phyloP scores from a whole-genome alignment of 2,113 vertebrate species.

The Centropus unirufus region DNA sequence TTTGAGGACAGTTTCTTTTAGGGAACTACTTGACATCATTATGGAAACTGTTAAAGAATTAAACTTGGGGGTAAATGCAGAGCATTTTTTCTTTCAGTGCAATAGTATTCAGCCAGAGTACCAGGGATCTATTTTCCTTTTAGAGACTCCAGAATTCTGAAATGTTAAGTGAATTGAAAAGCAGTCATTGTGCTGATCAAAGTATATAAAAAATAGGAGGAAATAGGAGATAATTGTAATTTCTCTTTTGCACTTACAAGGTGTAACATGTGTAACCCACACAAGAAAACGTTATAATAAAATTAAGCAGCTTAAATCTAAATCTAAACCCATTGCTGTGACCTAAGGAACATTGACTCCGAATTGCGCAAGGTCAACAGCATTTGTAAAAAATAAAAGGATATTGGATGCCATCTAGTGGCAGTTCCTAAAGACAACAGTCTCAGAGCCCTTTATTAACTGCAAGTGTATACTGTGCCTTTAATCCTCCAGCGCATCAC shows the following conservation, averaged over 20 bases:
- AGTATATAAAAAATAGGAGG: background rate
- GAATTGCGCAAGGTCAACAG: background rate
- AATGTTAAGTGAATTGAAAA: background rate
- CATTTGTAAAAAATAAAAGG: background rate
- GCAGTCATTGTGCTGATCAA: background rate
- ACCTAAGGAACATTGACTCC: background rate
- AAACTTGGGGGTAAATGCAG: background rate
- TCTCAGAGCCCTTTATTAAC: accelerated
- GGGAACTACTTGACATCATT: background rate
- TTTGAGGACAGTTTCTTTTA: background rate
- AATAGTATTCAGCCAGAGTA: background rate
- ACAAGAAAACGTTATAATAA: background rate
- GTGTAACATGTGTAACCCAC: background rate
- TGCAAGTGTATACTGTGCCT: accelerated
- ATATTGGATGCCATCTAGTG: constrained; percentile 77
- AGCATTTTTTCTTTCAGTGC: background rate
- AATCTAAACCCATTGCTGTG: background rate
- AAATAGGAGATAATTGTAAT: background rate
- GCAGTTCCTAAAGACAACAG: background rate
- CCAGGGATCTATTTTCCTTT: background rate
- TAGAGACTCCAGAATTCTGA: background rate
- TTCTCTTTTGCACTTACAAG: background rate
- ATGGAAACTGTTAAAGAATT: background rate
- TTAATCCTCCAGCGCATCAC: accelerated
- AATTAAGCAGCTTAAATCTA: background rate